phyloP scores from a whole-genome alignment of 2,888 invertebrate genomes.

The Cryptophagus acutangulus region DNA sequence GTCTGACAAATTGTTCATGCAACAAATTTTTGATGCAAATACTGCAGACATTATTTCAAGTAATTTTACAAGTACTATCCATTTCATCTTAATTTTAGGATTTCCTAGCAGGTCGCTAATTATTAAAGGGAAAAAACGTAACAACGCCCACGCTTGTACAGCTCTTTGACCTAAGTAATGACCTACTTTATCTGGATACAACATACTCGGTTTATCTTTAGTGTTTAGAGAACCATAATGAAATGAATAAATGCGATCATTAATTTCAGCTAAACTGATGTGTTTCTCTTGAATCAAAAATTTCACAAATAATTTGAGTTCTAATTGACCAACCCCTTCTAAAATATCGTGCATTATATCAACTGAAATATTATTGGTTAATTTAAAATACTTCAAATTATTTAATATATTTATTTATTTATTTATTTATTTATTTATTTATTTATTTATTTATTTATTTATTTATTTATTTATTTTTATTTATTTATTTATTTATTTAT shows the following conservation, averaged over 20 bases:
- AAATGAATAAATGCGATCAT: conserved; percentile 16
- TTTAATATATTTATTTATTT: conserved; percentile 15
- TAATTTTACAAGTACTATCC: background rate
- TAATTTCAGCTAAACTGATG: conserved; percentile 16
- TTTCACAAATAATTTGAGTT: conserved; percentile 18
- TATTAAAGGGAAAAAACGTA: conserved; percentile 13
- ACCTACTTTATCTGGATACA: conserved; percentile 12
- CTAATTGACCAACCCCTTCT: conserved; percentile 24
- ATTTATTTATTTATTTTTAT: no score
- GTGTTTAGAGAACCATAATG: conserved; percentile 19
- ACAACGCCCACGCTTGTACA: conserved; percentile 19
- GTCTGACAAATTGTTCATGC: background rate
- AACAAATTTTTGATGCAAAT: background rate
- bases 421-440: no score
- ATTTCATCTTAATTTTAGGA: background rate
- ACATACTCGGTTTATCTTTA: conserved; percentile 14
- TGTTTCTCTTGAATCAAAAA: conserved; percentile 12
- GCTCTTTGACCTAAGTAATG: conserved; percentile 18
- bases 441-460: no score
- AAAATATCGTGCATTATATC: conserved; percentile 30
- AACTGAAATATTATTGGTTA: conserved; percentile 14
- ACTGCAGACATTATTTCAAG: background rate
- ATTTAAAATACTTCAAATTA: conserved; percentile 19
- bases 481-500: no score
- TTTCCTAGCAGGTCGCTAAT: conserved; percentile 2